Conservation (phyloP, 2,113 vertebrate genomes). For the Hemichromis elongatus region DNA sequence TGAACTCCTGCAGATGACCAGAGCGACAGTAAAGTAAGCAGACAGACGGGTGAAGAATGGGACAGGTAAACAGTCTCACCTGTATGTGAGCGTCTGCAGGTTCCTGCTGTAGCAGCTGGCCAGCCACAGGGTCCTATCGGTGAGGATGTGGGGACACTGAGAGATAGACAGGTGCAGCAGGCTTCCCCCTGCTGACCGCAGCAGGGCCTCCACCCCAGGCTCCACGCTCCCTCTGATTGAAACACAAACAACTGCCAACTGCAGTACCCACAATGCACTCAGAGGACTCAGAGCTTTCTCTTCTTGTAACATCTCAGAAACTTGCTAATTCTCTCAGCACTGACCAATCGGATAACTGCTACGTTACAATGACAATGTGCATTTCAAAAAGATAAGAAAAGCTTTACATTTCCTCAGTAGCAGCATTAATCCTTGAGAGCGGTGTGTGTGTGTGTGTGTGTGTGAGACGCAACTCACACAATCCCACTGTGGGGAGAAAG, state of each 20-base stretch:
- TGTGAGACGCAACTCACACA: neutral
- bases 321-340: neutral
- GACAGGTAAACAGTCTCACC: slow-evolving; percentile 61
- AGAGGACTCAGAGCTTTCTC: neutral
- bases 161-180: slow-evolving; percentile 84
- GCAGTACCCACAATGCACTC: neutral
- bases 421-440: neutral
- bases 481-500: neutral
- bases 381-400: neutral
- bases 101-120: slow-evolving; percentile 92
- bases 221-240: slow-evolving; percentile 83
- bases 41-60: neutral
- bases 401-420: neutral
- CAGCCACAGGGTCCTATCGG: slow-evolving; percentile 89
- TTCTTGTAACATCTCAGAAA: neutral
- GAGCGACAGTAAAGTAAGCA: neutral
- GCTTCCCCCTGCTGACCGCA: slow-evolving; percentile 86
- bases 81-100: slow-evolving; percentile 85
- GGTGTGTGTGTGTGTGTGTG: neutral
- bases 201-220: slow-evolving; percentile 83
- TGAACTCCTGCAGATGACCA: slow-evolving; percentile 11
- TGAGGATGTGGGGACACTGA: slow-evolving; percentile 88
- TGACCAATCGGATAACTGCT: neutral
- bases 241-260: neutral
- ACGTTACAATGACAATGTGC: neutral